Conservation (phyloP, 2,888 invertebrate species). For the Hipparchia sbordonii region DNA sequence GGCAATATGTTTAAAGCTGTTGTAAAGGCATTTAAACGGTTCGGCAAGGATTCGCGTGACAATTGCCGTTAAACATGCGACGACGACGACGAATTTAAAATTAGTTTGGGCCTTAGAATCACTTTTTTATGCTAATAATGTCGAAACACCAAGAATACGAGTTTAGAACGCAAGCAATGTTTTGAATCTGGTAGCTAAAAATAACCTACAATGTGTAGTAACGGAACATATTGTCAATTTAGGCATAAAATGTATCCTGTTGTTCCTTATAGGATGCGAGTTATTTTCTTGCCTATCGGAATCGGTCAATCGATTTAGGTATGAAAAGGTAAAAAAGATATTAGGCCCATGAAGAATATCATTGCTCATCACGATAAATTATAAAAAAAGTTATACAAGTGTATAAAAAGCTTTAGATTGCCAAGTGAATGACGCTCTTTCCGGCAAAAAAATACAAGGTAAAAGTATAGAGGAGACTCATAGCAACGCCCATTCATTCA, state of each 20-base stretch:
- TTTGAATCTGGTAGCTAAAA: conserved; percentile 31
- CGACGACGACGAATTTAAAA: conserved; percentile 58
- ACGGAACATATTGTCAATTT: conserved; percentile 13
- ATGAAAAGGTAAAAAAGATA: no score
- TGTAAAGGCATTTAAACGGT: conserved; percentile 26
- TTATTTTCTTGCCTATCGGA: no score
- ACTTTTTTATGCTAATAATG: conserved; percentile 59
- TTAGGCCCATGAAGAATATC: not conserved
- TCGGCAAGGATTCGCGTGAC: conserved; percentile 53
- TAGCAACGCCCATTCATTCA: conserved; percentile 35
- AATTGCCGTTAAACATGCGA: conserved; percentile 50
- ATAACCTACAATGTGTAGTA: conserved; percentile 17
- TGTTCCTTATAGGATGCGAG: no score
- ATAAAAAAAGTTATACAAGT: not conserved
- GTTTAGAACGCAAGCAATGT: conserved; percentile 16
- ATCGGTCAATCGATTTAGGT: no score
- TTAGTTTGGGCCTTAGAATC: conserved; percentile 50
- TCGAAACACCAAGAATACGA: conserved; percentile 41
- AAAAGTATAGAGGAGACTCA: conserved; percentile 13
- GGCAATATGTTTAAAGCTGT: not conserved
- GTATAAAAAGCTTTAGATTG: conserved; percentile 8
- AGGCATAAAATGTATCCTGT: no score
- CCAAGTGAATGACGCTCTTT: conserved; percentile 19
- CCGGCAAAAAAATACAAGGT: conserved; percentile 15
- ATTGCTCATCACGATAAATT: not conserved